Evolutionary conservation across 2,797 vertebrate genomes (phyloP).

Genomic region (Dryobates pubescens): DNA sequence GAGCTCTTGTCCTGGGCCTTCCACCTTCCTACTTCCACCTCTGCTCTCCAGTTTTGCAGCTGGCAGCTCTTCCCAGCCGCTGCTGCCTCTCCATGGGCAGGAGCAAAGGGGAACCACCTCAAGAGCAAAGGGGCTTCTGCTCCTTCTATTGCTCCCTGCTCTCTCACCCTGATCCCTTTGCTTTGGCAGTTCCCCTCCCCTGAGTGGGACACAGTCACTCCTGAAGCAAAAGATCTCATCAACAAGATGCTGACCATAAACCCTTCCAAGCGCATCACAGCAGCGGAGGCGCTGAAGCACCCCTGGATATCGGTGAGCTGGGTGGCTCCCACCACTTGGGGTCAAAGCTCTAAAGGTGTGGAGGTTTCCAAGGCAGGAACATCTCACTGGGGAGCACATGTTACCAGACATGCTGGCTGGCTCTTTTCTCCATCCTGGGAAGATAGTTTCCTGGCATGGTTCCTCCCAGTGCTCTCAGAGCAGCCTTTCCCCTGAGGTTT

Average conservation of each 20-base stretch:
- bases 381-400: not conserved
- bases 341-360: accelerated
- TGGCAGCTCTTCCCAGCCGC: not conserved
- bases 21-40: not conserved
- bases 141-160: not conserved
- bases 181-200: constrained; percentile 92
- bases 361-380: not conserved
- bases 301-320: constrained; percentile 92
- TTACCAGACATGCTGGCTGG: not conserved
- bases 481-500: not conserved
- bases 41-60: not conserved
- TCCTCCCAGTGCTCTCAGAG: not conserved
- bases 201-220: constrained; percentile 97
- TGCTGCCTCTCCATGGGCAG: not conserved
- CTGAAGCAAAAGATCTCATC: constrained; percentile 97
- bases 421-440: not conserved
- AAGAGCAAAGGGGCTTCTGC: not conserved
- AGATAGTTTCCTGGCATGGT: not conserved
- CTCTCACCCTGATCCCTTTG: not conserved
- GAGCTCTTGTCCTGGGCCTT: not conserved
- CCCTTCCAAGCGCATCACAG: constrained; percentile 93
- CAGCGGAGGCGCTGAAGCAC: constrained; percentile 93
- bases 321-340: not conserved
- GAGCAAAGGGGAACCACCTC: not conserved
- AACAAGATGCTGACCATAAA: constrained; percentile 99